These are phyloP conservation scores for Drosophila aff. DNA, from an alignment of 1,140 invertebrate genomes.

Conservation along the genomic window DNA sequence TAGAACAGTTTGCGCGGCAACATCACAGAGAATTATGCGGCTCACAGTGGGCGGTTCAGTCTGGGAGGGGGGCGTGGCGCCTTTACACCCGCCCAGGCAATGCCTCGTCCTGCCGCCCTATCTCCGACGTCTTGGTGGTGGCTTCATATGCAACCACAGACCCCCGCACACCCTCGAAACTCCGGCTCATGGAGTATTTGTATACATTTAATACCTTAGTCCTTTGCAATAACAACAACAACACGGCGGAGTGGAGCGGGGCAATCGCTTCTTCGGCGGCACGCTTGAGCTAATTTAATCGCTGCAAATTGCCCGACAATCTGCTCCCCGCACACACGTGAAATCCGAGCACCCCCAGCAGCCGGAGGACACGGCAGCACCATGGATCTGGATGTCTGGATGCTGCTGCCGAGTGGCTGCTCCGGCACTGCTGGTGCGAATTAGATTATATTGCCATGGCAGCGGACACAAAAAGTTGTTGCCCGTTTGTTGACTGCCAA, in stretches of 20 bases:
- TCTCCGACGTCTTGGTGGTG: conserved; percentile 53
- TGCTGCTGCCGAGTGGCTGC: conserved; percentile 10
- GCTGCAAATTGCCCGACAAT: conserved; percentile 84
- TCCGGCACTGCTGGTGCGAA: conserved; percentile 47
- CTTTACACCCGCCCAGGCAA: conserved; percentile 63
- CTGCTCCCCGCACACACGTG: conserved; percentile 70
- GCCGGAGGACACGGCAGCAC: conserved; percentile 16
- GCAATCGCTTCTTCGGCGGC: conserved; percentile 57
- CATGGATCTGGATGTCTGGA: conserved; percentile 1
- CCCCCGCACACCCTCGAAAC: conserved; percentile 7
- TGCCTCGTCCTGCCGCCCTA: conserved; percentile 8
- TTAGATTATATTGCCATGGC: conserved; percentile 66
- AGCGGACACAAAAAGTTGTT: conserved; percentile 37
- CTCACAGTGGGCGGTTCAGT: conserved; percentile 38
- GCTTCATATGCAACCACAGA: conserved; percentile 69
- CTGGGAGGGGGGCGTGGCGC: conserved; percentile 63
- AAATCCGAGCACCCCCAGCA: conserved; percentile 47
- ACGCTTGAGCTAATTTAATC: conserved; percentile 85
- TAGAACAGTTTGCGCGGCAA: conserved; percentile 73
- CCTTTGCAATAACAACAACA: conserved; percentile 42
- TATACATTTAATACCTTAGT: conserved; percentile 55
- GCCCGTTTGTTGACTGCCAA: conserved; percentile 46
- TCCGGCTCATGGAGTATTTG: conserved; percentile 22
- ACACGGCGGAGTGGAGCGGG: conserved; percentile 15
- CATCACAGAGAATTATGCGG: conserved; percentile 49